phyloP scores from a whole-genome alignment of 2,797 vertebrate species.

The Molossus alvarezi region DNA sequence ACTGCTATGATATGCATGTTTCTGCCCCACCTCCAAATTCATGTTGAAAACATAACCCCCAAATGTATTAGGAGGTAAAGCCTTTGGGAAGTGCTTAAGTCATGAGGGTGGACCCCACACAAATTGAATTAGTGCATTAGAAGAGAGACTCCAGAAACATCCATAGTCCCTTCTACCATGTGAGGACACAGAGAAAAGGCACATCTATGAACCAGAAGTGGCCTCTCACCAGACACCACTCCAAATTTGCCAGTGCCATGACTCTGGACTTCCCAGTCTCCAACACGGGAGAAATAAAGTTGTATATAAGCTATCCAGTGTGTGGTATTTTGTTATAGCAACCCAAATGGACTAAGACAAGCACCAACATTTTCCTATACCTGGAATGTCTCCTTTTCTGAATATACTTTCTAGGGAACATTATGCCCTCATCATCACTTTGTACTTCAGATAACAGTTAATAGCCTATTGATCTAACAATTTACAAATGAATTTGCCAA shows the following conservation, averaged over 20 bases:
- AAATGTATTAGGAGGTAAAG: not conserved
- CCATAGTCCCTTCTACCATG: not conserved
- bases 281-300: not conserved
- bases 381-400: not conserved
- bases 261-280: not conserved
- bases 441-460: not conserved
- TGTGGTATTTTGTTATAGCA: not conserved
- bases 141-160: not conserved
- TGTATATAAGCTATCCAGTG: not conserved
- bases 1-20: not conserved
- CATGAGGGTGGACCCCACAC: not conserved
- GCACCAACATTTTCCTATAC: not conserved
- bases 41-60: not conserved
- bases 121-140: not conserved
- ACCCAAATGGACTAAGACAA: not conserved
- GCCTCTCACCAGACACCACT: not conserved
- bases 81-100: not conserved
- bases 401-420: not conserved
- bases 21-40: not conserved
- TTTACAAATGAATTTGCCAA: conserved; percentile 35
- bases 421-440: not conserved
- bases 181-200: not conserved
- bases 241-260: not conserved
- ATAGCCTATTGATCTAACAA: not conserved
- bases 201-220: not conserved